These are phyloP conservation scores for Plutella xylostella DNA, from an alignment of 2,888 invertebrate species.

Conservation along the genomic window DNA sequence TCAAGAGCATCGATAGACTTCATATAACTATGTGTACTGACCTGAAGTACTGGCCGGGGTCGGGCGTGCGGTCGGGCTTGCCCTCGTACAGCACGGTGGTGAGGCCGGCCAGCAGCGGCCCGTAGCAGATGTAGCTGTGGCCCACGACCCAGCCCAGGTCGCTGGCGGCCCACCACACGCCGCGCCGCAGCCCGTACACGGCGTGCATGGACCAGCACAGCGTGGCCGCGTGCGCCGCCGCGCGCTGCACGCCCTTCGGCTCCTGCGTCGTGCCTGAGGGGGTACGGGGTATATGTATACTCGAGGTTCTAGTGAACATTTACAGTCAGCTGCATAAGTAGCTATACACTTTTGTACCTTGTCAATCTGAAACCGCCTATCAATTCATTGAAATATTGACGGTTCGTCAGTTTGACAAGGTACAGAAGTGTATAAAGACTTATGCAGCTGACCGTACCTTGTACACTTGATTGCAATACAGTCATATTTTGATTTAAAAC, in stretches of 20 bases:
- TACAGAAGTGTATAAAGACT: too few species aligned
- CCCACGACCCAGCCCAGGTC: conserved; percentile 95
- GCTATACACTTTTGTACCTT: too few species aligned
- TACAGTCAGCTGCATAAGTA: too few species aligned
- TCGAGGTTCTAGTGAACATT: too few species aligned
- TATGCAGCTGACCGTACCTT: too few species aligned
- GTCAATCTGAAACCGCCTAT: too few species aligned
- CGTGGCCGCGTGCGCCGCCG: conserved; percentile 88
- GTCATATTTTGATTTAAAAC: too few species aligned
- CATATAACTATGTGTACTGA: conserved; percentile 29
- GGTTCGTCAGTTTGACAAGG: too few species aligned
- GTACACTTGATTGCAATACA: too few species aligned
- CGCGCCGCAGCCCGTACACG: conserved; percentile 81
- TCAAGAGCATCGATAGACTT: neutral
- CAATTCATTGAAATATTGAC: too few species aligned
- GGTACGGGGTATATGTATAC: too few species aligned
- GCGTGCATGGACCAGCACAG: conserved; percentile 87
- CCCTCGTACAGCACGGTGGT: conserved; percentile 92
- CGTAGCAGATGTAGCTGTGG: conserved; percentile 95
- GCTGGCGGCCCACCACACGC: conserved; percentile 94
- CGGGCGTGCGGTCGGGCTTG: conserved; percentile 94
- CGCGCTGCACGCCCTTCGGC: conserved; percentile 82
- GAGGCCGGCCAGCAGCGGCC: conserved; percentile 83
- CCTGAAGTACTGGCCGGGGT: conserved; percentile 93
- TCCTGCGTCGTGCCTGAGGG: conserved; percentile 68